Percentiles rank a stretch among this genome's conserved stretches.
Conservation (phyloP, 1,140 invertebrate species). For the Archegozetes longisetosus region DNA sequence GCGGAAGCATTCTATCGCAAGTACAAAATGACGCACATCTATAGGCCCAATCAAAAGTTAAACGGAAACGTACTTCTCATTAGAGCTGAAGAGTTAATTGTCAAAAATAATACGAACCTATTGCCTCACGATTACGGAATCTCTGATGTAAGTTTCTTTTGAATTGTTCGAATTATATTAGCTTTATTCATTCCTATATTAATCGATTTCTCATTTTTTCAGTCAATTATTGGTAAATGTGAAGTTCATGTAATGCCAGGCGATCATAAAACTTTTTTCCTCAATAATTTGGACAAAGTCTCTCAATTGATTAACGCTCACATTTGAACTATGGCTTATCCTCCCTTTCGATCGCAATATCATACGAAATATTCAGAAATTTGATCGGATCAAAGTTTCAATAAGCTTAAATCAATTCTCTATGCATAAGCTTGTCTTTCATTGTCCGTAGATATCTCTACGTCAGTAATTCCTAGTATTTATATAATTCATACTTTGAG, state of each 20-base stretch:
- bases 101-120: constrained; percentile 37
- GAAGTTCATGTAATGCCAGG: constrained; percentile 50
- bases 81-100: constrained; percentile 50
- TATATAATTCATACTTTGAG: no score
- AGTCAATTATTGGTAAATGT: constrained; percentile 33
- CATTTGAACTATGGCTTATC: no score
- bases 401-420: no score
- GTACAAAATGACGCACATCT: constrained; percentile 48
- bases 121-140: constrained; percentile 62
- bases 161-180: neutral
- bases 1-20: constrained; percentile 57
- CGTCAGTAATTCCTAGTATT: no score
- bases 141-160: constrained; percentile 39
- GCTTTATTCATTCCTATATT: neutral
- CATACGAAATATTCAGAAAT: no score
- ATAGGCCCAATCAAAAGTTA: constrained; percentile 47
- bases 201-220: constrained; percentile 21
- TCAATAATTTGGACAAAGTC: constrained; percentile 15
- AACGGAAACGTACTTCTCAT: constrained; percentile 53
- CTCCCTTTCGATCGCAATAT: no score
- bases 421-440: no score
- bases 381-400: no score
- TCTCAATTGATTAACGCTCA: constrained; percentile 11
- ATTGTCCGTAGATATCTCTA: no score
- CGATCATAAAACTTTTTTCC: constrained; percentile 58